Base-by-base conservation (phyloP, 2,888 invertebrate genomes). In the Volucella bombylans region DNA sequence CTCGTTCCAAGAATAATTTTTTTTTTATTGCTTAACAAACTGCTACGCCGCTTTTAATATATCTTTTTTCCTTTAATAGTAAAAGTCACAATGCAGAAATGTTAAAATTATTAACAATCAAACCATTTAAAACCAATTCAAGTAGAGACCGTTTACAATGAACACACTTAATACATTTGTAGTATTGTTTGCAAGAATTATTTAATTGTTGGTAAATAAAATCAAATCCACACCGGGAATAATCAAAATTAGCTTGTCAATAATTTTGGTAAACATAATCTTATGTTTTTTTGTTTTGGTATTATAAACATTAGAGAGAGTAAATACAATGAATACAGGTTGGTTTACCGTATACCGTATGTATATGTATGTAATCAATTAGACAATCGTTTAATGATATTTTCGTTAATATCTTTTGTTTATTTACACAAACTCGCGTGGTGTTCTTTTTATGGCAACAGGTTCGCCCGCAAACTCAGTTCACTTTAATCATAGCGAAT, bases 391-490 rank as follows among this genome's bases (percentile, higher is more conserved):
- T 80, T 80, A 68, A 74, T 79, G 59, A 76, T 71, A 67, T 80
- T 80, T 79, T 85, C 55, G 80, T 85, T 85, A 65, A 65, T 78
- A 85, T 80, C 80, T 76, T 83, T 85, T 85, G 79, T 85, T 85
- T 85, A 85, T 85, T 85, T 80, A 76, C 83, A 85, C 74, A 76
- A 76, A 83, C 65, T 76, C 83, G 76, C 83, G 83, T 80, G 83
- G 69, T 74, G 45, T 77, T 80, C 64, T 67, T 85, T 72, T 85
- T 71, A 76, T 85, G 71, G 83, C 83, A 85, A 85, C 83, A 85
- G 83, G 83, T 85, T 80, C 71, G 59, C 69, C 52, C 45, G 59
- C 73, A 79, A 82, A 74, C 50, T 61, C 62, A 54, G 74, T 54
- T 83, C 79, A 85, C 65, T 85, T 74, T 80, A 80, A 80, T 80